Conservation (phyloP, 1,140 invertebrate species). For the Nylanderia fulva region DNA sequence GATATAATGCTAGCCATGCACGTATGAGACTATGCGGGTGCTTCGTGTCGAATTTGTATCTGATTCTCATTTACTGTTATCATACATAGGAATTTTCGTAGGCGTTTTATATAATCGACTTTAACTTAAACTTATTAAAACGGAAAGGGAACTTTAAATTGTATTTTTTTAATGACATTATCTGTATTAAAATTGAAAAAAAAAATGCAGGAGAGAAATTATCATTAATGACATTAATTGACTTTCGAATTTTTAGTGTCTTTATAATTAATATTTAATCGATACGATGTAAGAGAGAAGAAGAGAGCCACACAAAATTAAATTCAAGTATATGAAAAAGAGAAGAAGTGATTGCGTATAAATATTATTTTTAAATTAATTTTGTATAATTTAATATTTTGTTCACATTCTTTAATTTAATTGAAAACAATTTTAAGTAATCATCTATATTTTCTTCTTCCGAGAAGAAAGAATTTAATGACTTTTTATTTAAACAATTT, state of each 20-base stretch:
- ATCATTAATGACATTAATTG: background rate
- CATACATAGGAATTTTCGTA: constrained; percentile 43
- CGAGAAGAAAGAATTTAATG: background rate
- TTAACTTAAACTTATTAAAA: too few relatives aligned
- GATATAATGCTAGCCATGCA: constrained; percentile 80
- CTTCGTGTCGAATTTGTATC: constrained; percentile 69
- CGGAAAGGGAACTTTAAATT: background rate
- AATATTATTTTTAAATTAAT: constrained; percentile 12
- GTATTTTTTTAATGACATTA: too few relatives aligned
- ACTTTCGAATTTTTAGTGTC: background rate
- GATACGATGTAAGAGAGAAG: too few relatives aligned
- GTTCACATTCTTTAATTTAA: background rate
- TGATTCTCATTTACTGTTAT: constrained; percentile 33
- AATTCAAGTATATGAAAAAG: background rate
- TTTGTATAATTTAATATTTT: too few relatives aligned
- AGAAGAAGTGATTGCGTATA: background rate
- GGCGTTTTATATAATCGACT: constrained; percentile 47
- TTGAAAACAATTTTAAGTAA: background rate
- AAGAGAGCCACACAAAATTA: background rate
- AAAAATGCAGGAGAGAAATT: background rate
- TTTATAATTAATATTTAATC: background rate
- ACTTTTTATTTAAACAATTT: background rate
- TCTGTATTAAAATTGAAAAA: background rate
- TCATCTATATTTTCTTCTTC: background rate
- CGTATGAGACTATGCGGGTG: constrained; percentile 76